A percentile compares a stretch with the other conserved stretches of the same genome.
phyloP scores from a whole-genome alignment of 2,113 vertebrate genomes.

The Pygoscelis antarcticus region DNA sequence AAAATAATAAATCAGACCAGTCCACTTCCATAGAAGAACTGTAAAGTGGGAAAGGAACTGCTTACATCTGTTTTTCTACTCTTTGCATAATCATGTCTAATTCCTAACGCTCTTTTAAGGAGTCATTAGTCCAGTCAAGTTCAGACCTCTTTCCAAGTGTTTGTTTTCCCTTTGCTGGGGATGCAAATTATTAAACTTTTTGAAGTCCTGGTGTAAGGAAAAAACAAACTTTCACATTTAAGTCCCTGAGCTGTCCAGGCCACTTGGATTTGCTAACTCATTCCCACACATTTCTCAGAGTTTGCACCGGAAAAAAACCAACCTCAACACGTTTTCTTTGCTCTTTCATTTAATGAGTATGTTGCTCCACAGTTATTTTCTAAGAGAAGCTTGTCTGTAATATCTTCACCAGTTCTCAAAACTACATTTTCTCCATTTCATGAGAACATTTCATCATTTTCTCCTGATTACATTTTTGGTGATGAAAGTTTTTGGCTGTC shows the following conservation, averaged over 20 bases:
- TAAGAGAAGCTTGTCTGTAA: background rate
- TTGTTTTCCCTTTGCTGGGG: background rate
- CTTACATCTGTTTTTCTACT: background rate
- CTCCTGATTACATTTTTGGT: background rate
- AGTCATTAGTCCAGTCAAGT: background rate
- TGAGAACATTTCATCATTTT: background rate
- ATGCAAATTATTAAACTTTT: background rate
- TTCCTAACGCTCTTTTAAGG: background rate
- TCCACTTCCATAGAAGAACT: background rate
- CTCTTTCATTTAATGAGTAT: background rate
- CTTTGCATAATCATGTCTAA: background rate
- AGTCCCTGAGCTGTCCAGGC: background rate
- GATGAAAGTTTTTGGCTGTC: background rate
- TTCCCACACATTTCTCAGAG: background rate
- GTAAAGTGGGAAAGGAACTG: background rate
- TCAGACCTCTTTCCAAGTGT: background rate
- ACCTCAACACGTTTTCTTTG: background rate
- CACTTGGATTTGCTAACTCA: background rate
- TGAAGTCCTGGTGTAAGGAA: conserved; percentile 1
- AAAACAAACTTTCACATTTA: background rate
- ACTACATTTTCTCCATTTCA: background rate
- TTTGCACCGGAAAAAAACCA: background rate
- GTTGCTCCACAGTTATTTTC: background rate
- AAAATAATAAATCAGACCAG: background rate
- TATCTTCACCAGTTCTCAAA: background rate